Conservation (phyloP, 2,113 vertebrate genomes). For the Sinocyclocheilus maitianheensis region DNA sequence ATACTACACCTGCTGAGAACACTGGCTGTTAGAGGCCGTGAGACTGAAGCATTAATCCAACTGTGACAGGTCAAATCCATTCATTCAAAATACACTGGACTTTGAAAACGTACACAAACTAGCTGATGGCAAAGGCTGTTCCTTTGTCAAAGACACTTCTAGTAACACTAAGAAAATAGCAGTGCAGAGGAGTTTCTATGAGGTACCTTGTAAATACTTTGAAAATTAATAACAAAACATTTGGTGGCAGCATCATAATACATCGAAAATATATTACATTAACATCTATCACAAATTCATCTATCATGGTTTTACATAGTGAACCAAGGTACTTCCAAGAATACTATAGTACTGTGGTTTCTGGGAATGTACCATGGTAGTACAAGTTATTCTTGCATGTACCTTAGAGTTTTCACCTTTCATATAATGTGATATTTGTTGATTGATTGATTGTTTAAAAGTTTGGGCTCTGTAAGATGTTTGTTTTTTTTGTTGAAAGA, state of each 20-base stretch:
- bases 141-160: not conserved
- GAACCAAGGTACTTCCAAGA: not conserved
- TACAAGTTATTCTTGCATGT: not conserved
- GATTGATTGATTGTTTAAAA: too few species aligned
- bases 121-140: not conserved
- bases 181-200: not conserved
- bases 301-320: not conserved
- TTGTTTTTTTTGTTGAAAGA: too few species aligned
- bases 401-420: not conserved
- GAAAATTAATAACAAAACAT: not conserved
- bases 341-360: not conserved
- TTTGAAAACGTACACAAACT: not conserved
- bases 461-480: too few species aligned
- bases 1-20: not conserved
- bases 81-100: slow-evolving; percentile 17
- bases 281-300: not conserved
- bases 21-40: not conserved
- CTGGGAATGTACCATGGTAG: not conserved
- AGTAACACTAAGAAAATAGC: not conserved
- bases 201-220: not conserved
- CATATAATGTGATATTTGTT: too few species aligned
- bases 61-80: not conserved
- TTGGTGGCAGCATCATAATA: not conserved
- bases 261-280: not conserved
- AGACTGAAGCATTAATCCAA: not conserved